Conservation (phyloP, 2,113 vertebrate genomes). For the Tursiops truncatus region DNA sequence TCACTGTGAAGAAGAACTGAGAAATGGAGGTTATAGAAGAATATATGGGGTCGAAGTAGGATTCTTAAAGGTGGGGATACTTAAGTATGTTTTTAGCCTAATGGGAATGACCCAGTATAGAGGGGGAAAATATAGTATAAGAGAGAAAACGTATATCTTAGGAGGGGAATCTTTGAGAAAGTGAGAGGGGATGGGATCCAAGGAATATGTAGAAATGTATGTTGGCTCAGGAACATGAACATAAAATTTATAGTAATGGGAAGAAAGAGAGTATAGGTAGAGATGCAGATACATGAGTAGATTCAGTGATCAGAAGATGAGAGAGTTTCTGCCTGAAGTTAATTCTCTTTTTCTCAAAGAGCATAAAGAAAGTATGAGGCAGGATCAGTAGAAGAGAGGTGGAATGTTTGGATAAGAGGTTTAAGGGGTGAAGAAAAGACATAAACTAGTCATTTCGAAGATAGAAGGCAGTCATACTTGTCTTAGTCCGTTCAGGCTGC, state of each 20-base stretch:
- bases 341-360: background rate
- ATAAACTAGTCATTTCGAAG: background rate
- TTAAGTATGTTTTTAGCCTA: background rate
- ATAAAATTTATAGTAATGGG: background rate
- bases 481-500: background rate
- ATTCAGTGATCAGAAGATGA: background rate
- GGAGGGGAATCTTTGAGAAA: background rate
- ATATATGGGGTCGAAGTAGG: background rate
- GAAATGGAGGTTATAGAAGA: background rate
- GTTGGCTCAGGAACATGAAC: background rate
- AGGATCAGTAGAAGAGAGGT: background rate
- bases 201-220: background rate
- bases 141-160: background rate
- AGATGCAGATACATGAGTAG: background rate
- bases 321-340: background rate
- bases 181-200: background rate
- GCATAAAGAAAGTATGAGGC: background rate
- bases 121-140: background rate
- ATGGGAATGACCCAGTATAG: background rate
- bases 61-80: background rate
- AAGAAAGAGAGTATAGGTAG: background rate
- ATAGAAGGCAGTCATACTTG: background rate
- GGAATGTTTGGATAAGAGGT: background rate
- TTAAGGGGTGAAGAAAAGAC: background rate
- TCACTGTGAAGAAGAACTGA: background rate